Conservation (phyloP, 2,888 invertebrate genomes). For the Fragum fragum region DNA sequence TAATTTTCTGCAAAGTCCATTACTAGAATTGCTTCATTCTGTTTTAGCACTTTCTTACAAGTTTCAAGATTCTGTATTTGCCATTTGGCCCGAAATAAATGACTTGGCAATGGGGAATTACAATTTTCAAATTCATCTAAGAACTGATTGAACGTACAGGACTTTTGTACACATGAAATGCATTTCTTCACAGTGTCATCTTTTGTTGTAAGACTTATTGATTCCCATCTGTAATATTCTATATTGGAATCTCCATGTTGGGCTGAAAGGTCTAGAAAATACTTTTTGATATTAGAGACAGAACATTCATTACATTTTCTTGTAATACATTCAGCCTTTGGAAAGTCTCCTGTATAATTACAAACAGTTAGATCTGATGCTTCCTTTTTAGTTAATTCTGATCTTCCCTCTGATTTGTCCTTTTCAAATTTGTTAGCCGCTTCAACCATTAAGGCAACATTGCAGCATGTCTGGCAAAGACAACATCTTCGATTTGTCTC, state of each 20-base stretch:
- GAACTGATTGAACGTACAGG: neutral
- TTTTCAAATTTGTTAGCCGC: constrained; percentile 31
- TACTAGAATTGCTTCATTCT: constrained; percentile 1
- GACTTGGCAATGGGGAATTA: constrained; percentile 21
- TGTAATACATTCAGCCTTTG: constrained; percentile 38
- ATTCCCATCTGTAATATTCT: constrained; percentile 48
- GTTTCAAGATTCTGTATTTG: constrained; percentile 19
- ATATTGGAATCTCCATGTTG: too few species aligned
- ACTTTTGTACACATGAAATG: constrained; percentile 36
- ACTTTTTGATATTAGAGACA: constrained; percentile 7
- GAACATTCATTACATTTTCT: constrained; percentile 47
- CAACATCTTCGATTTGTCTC: constrained; percentile 50
- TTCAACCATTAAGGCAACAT: constrained; percentile 48
- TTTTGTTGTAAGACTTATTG: constrained; percentile 37
- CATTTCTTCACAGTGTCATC: constrained; percentile 25
- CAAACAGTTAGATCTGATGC: constrained; percentile 38
- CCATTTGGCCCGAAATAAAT: constrained; percentile 39
- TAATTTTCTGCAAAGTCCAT: constrained; percentile 65
- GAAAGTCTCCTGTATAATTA: neutral
- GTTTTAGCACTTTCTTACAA: neutral
- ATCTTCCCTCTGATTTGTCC: constrained; percentile 21
- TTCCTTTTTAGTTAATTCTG: constrained; percentile 19
- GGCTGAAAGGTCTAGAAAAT: constrained; percentile 29
- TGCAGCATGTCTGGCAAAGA: constrained; percentile 47
- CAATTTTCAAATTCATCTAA: neutral